Base-by-base conservation (phyloP, 2,797 vertebrate species). In the Rhinophrynus dorsalis region DNA sequence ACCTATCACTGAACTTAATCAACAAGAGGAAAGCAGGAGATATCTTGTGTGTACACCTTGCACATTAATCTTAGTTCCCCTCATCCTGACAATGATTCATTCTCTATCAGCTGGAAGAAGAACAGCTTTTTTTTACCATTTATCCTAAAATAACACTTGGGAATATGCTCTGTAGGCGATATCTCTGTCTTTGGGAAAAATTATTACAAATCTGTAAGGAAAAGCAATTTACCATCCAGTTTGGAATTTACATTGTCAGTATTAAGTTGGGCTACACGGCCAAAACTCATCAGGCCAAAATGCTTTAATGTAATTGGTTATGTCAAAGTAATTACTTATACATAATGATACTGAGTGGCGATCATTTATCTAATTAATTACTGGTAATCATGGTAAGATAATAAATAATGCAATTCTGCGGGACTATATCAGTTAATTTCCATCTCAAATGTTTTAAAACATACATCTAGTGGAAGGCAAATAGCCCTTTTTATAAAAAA, bases 171-270 rank as follows among this genome's bases (percentile, higher is more conserved):
- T 24, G 13, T 56, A 81, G 80, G 79, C 80, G 84, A 82, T 83
- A 75, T 78, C 67, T 61, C 68, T 79, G 6, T 12, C 57, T 77
- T 79, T 84, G 82, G 80, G 82, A 84, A 86, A 85, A 67, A 79
- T 75, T 76, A 67, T 74, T 57, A 75, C 69, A 78, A 81, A 79
- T 42, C 74, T 64, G 63, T 26, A 70, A 44, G 75, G 65, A 62
- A 67, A 52, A 37, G 64, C 37, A 0, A 0, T 1, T 74, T 30
- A 45, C 37, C 23, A 47, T 37, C 74, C 74, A 44, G 29, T 9
- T 10, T 42, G 12, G 30, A 50, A n/a, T 40, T 6, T 9, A 32
- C 17, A 48, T 45, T 45, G 27, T 23, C 50, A n/a, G 64, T 74
- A 32, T 42, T 52, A 74, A 64, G 54, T 29, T 54, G 17, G 52